Percentiles rank a stretch among this genome's conserved stretches.
phyloP scores from a whole-genome alignment of 1,140 invertebrate species.

The Nixonia krombeini region DNA sequence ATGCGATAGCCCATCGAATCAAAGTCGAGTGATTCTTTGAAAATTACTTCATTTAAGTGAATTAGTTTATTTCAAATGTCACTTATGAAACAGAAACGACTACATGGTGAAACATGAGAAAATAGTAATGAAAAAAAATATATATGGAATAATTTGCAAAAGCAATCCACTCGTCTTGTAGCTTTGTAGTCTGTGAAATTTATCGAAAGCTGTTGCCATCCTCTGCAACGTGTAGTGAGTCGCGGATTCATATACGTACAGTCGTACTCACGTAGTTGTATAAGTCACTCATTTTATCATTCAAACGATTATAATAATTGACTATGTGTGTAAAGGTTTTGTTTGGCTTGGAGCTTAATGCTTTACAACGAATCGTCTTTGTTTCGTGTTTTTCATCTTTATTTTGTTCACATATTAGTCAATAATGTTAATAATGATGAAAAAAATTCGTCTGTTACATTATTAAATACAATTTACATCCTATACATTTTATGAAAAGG shows the following conservation, averaged over 20 bases:
- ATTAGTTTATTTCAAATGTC: too few species aligned
- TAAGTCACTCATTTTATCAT: conserved; percentile 48
- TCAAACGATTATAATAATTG: conserved; percentile 41
- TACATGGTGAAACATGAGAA: too few species aligned
- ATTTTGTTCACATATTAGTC: conserved; percentile 40
- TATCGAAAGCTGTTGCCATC: conserved; percentile 51
- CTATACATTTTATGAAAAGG: conserved; percentile 21
- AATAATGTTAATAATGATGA: too few species aligned
- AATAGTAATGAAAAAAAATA: too few species aligned
- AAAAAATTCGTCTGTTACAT: too few species aligned
- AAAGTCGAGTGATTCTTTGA: too few species aligned
- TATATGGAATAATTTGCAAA: too few species aligned
- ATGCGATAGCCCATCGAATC: too few species aligned
- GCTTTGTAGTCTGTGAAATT: conserved; percentile 26
- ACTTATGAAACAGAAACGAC: too few species aligned
- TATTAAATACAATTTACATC: too few species aligned
- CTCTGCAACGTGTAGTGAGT: conserved; percentile 53
- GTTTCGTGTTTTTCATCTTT: conserved; percentile 42
- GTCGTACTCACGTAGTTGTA: conserved; percentile 48
- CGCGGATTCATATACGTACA: conserved; percentile 46
- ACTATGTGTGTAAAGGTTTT: conserved; percentile 62
- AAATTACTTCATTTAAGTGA: too few species aligned
- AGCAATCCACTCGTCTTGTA: too few species aligned
- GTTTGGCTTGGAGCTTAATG: conserved; percentile 62
- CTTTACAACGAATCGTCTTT: conserved; percentile 36